Evolutionary conservation across 2,113 vertebrate genomes (phyloP), one percentile per base, ranked within the genome.

Genomic region (Menidia beryllina): DNA sequence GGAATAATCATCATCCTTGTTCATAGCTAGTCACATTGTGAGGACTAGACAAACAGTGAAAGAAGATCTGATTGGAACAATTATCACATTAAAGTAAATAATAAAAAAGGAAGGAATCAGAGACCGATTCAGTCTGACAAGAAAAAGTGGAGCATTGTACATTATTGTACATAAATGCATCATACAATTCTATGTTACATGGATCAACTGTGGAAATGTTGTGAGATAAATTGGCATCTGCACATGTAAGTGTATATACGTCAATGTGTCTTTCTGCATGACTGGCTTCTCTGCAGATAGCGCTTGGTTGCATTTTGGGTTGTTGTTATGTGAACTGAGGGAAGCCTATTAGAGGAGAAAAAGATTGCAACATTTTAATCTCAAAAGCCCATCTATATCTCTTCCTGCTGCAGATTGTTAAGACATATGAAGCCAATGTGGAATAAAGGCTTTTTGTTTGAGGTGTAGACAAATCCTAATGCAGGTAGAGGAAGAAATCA

Each of bases 391-490:
- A 83, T 72, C 72, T 69, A 54, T 47, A 50, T 84, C 72, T 71
- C 50, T 68, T 49, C 67, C 53, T 63, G n/a, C 72, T 66, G 77
- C 53, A 27, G 69, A 51, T 58, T 56, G 75, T 54, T 76, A 59
- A 25, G 64, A 72, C 79, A 84, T 56, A 77, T 63, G 75, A 82
- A 85, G 80, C 69, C 30, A 30, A 60, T 27, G 34, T 26, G 70
- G 68, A 51, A 61, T 69, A 73, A 71, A 66, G 69, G 77, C 73
- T 83, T 84, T 84, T 81, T 58, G 57, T 67, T 76, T 0, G 48
- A 60, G 77, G 77, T 89, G 86, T 72, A 77, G 79, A 83, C 67
- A 75, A 84, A 78, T 65, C 72, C 74, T 72, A 75, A 86, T 70
- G 75, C 19, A 52, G 77, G 60, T 26, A 12, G 73, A 64, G 50